Conservation (phyloP, 2,113 vertebrate species). For the Mustela nigripes region DNA sequence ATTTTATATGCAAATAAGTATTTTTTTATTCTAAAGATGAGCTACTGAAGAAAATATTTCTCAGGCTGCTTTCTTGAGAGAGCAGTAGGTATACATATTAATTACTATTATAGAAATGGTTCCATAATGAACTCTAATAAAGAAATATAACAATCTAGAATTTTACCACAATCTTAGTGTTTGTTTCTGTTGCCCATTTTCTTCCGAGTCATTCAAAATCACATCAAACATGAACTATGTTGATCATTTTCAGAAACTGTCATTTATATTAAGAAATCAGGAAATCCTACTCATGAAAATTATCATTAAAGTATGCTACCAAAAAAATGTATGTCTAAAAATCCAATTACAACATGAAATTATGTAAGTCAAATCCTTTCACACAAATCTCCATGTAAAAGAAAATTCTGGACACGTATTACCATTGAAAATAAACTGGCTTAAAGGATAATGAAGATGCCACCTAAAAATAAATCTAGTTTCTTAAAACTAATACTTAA, state of each 20-base stretch:
- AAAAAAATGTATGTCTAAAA: conserved; percentile 57
- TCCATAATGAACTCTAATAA: not conserved
- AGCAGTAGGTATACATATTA: not conserved
- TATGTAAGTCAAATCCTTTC: conserved; percentile 25
- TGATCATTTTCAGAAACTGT: conserved; percentile 54
- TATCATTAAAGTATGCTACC: not conserved
- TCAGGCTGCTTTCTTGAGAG: conserved; percentile 42
- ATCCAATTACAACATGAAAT: conserved; percentile 8
- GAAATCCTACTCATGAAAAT: conserved; percentile 28
- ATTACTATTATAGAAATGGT: not conserved
- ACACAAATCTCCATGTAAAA: not conserved
- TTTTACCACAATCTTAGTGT: not conserved
- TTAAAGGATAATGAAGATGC: conserved; percentile 35
- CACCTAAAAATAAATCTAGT: conserved; percentile 28
- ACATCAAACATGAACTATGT: not conserved
- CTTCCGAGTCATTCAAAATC: conserved; percentile 1
- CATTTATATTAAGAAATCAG: conserved; percentile 8
- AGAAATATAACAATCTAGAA: not conserved
- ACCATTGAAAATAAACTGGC: not conserved
- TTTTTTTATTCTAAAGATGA: conserved; percentile 2
- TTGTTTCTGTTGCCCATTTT: not conserved
- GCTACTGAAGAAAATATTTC: not conserved
- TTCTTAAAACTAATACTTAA: conserved; percentile 39
- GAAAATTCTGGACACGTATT: not conserved
- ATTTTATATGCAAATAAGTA: not conserved